Conservation (phyloP, 2,797 vertebrate genomes). For the Chiroxiphia lanceolata region DNA sequence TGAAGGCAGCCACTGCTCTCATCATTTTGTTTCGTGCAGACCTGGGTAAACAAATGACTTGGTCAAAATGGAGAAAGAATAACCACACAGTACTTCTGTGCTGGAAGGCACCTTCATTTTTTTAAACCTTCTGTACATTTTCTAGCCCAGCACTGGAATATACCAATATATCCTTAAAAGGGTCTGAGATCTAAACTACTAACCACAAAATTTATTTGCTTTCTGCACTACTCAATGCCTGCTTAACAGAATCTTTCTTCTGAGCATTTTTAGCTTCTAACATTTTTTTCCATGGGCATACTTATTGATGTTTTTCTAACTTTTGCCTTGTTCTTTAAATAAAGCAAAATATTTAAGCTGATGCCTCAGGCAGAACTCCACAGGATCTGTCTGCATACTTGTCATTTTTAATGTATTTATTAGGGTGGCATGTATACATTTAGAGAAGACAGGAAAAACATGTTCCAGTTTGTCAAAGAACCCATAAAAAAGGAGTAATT, state of each 20-base stretch:
- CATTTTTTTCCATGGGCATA: background rate
- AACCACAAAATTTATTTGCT: background rate
- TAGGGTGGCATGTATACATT: background rate
- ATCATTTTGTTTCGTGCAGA: constrained; percentile 70
- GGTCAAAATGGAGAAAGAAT: background rate
- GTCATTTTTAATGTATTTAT: background rate
- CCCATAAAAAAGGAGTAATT: background rate
- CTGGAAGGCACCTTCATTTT: background rate
- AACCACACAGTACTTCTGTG: background rate
- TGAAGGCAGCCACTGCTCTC: constrained; percentile 89
- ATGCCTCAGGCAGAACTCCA: background rate
- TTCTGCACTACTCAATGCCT: background rate
- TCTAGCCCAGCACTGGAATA: background rate
- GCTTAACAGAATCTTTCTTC: background rate
- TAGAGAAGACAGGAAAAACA: background rate
- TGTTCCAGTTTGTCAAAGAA: background rate
- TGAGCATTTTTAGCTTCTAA: background rate
- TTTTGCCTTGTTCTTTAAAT: background rate
- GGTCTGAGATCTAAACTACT: background rate
- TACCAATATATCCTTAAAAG: background rate
- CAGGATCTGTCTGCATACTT: background rate
- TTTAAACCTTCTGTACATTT: background rate
- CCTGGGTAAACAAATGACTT: constrained; percentile 69
- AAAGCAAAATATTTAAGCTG: background rate
- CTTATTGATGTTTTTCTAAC: background rate